phyloP scores from a whole-genome alignment of 2,888 invertebrate genomes.

The Sarcophaga carnaria region DNA sequence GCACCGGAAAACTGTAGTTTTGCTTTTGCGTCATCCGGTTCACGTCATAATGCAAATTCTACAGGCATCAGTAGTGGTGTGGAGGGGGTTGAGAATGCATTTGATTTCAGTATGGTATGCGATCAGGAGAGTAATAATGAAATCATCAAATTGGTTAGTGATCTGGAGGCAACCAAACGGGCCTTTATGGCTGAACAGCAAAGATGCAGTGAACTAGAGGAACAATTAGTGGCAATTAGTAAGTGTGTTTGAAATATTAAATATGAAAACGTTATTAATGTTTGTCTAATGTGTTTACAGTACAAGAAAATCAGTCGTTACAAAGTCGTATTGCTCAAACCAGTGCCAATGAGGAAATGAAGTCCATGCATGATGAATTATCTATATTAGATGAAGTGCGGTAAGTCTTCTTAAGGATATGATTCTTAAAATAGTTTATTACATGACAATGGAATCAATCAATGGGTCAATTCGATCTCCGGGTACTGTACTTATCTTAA shows the following conservation, averaged over 20 bases:
- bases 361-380: conserved; percentile 89
- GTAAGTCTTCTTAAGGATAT: conserved; percentile 81
- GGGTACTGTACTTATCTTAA: no score
- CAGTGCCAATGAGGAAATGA: conserved; percentile 88
- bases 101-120: conserved; percentile 71
- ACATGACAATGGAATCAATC: no score
- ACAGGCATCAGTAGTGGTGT: conserved; percentile 74
- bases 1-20: conserved; percentile 75
- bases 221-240: conserved; percentile 86
- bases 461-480: no score
- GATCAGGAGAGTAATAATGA: conserved; percentile 80
- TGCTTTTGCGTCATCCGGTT: conserved; percentile 72
- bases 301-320: conserved; percentile 81
- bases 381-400: conserved; percentile 92
- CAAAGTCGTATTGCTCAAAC: conserved; percentile 80
- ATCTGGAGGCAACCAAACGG: conserved; percentile 87
- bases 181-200: conserved; percentile 88
- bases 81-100: conserved; percentile 68
- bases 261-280: background rate
- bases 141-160: conserved; percentile 85
- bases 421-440: no score
- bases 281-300: conserved; percentile 65
- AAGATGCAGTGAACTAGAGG: conserved; percentile 88
- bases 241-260: conserved; percentile 60
- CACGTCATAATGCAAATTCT: conserved; percentile 76